phyloP scores from a whole-genome alignment of 2,888 invertebrate genomes.

The Mactromeris polynyma region DNA sequence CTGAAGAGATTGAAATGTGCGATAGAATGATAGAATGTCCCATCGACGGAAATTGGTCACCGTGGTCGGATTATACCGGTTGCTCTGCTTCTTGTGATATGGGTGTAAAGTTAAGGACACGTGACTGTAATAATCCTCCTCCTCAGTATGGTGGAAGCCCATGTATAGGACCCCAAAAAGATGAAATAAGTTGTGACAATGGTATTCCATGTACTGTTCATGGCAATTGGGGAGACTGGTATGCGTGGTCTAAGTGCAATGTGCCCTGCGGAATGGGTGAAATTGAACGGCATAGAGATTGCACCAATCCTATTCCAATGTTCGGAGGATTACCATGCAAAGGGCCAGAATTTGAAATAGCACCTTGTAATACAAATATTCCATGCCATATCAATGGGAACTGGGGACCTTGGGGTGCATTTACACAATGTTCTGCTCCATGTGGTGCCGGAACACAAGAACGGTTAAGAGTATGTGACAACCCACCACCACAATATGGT shows the following conservation, averaged over 20 bases:
- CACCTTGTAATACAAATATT: constrained; percentile 47
- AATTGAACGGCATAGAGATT: constrained; percentile 49
- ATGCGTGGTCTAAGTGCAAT: constrained; percentile 43
- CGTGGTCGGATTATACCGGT: constrained; percentile 37
- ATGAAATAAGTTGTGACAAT: constrained; percentile 46
- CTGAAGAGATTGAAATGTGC: constrained; percentile 48
- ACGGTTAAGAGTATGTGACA: constrained; percentile 42
- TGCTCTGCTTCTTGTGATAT: constrained; percentile 50
- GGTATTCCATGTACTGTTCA: constrained; percentile 47
- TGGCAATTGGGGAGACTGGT: constrained; percentile 60
- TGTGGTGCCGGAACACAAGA: constrained; percentile 49
- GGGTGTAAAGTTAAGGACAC: constrained; percentile 26
- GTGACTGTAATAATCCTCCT: constrained; percentile 49
- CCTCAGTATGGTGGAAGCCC: constrained; percentile 36
- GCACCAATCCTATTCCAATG: constrained; percentile 56
- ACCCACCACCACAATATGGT: constrained; percentile 53
- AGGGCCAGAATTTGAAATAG: constrained; percentile 40
- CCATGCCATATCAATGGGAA: constrained; percentile 56
- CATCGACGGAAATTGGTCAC: constrained; percentile 59
- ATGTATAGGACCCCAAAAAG: constrained; percentile 41
- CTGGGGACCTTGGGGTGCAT: constrained; percentile 53
- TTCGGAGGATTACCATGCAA: constrained; percentile 50
- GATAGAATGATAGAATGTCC: constrained; percentile 45
- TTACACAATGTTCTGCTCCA: constrained; percentile 23
- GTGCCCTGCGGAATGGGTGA: constrained; percentile 50